These are phyloP conservation scores for Brachystomella parvula DNA, from an alignment of 1,140 invertebrate species.

Conservation along the genomic window DNA sequence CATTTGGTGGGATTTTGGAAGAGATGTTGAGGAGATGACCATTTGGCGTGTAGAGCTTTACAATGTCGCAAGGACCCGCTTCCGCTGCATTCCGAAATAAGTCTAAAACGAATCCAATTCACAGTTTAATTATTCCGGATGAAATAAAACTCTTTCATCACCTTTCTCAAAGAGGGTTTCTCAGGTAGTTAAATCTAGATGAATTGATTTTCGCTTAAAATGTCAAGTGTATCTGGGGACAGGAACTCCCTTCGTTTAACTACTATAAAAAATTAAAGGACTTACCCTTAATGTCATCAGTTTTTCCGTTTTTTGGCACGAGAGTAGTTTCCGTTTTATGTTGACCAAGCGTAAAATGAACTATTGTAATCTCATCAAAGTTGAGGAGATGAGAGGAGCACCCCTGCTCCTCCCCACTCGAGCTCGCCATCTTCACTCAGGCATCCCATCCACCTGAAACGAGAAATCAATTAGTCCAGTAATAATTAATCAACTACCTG, in stretches of 20 bases:
- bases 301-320: slow-evolving; percentile 34
- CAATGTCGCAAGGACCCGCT: slow-evolving; percentile 54
- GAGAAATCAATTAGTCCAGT: too few relatives aligned
- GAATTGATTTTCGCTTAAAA: not conserved
- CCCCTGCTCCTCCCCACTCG: too few relatives aligned
- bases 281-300: slow-evolving; percentile 38
- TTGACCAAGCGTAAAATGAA: slow-evolving; percentile 35
- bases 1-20: slow-evolving; percentile 52
- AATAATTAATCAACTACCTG: too few relatives aligned
- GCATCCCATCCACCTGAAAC: too few relatives aligned
- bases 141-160: not conserved
- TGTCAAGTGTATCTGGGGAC: not conserved
- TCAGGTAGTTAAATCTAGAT: not conserved
- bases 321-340: slow-evolving; percentile 32
- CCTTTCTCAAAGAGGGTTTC: not conserved
- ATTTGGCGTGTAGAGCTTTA: slow-evolving; percentile 53
- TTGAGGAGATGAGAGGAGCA: too few relatives aligned
- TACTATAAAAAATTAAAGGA: not conserved
- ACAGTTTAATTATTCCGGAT: not conserved
- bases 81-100: slow-evolving; percentile 55
- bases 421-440: too few relatives aligned
- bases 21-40: slow-evolving; percentile 60
- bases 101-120: slow-evolving; percentile 44
- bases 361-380: not conserved
- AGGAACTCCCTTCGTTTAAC: not conserved